Evolutionary conservation across 2,113 vertebrate species (phyloP).

Genomic region (Corythornis vintsioides): DNA sequence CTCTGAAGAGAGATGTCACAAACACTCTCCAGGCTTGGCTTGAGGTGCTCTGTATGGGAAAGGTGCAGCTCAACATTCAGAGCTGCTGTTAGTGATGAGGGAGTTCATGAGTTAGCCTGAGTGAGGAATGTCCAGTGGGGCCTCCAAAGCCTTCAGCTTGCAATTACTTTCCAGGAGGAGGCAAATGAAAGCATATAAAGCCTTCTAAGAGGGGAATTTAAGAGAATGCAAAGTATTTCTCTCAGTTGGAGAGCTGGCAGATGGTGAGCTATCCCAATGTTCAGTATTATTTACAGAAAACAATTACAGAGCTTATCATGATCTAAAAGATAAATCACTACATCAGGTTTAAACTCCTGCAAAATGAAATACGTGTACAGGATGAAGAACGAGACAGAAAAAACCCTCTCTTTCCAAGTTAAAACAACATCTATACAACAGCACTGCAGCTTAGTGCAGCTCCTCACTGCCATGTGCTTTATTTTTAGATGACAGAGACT

Average conservation of each 20-base stretch:
- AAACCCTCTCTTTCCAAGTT: background rate
- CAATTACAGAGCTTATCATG: background rate
- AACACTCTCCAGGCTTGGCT: background rate
- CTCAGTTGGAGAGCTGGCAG: background rate
- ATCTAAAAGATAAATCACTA: background rate
- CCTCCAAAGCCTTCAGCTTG: background rate
- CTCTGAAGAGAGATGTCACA: background rate
- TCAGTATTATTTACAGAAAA: conserved; percentile 31
- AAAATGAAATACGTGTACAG: background rate
- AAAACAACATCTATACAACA: background rate
- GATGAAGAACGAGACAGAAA: background rate
- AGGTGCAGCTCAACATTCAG: background rate
- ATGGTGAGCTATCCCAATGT: background rate
- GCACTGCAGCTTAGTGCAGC: background rate
- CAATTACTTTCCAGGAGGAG: background rate
- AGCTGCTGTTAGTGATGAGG: background rate
- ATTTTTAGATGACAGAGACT: background rate
- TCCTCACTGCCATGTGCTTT: background rate
- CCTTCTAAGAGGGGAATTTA: background rate
- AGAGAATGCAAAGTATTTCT: background rate
- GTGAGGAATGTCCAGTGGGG: background rate
- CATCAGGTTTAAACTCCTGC: background rate
- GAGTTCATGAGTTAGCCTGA: background rate
- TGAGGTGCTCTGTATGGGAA: background rate
- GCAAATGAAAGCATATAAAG: conserved; percentile 10